These are phyloP conservation scores for Calonectris borealis DNA, from an alignment of 2,113 vertebrate species.

Conservation along the genomic window DNA sequence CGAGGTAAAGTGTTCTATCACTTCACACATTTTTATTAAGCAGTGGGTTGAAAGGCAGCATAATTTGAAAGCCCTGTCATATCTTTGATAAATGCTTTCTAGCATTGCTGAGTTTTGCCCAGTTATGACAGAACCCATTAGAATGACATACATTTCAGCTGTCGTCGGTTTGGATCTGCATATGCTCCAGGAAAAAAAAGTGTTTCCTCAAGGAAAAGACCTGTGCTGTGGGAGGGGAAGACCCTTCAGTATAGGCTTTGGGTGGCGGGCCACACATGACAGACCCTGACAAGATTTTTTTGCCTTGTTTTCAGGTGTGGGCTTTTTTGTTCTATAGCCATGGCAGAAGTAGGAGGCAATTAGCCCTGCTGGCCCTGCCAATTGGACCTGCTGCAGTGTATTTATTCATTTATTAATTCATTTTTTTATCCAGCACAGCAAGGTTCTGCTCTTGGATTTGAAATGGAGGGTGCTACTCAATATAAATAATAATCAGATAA, in stretches of 20 bases:
- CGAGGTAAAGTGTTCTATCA: neutral
- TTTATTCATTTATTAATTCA: neutral
- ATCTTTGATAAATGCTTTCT: conserved; percentile 36
- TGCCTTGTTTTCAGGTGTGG: neutral
- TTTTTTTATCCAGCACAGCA: neutral
- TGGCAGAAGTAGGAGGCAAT: neutral
- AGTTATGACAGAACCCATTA: conserved; percentile 49
- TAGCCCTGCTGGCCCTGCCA: neutral
- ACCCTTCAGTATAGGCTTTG: neutral
- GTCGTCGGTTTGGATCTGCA: neutral
- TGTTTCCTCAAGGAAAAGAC: neutral
- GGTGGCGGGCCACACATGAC: neutral
- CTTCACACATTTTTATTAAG: conserved; percentile 39
- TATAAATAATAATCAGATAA: conserved; percentile 3
- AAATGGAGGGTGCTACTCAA: neutral
- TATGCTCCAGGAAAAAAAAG: neutral
- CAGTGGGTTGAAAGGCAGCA: conserved; percentile 45
- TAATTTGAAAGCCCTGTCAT: conserved; percentile 47
- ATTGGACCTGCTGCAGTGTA: neutral
- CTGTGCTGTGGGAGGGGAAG: neutral
- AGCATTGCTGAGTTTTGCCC: conserved; percentile 41
- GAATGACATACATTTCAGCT: conserved; percentile 25
- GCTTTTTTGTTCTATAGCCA: neutral
- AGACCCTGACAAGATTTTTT: neutral
- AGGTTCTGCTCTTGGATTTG: neutral